phyloP scores from a whole-genome alignment of 2,888 invertebrate genomes.

The Erebia epiphron region DNA sequence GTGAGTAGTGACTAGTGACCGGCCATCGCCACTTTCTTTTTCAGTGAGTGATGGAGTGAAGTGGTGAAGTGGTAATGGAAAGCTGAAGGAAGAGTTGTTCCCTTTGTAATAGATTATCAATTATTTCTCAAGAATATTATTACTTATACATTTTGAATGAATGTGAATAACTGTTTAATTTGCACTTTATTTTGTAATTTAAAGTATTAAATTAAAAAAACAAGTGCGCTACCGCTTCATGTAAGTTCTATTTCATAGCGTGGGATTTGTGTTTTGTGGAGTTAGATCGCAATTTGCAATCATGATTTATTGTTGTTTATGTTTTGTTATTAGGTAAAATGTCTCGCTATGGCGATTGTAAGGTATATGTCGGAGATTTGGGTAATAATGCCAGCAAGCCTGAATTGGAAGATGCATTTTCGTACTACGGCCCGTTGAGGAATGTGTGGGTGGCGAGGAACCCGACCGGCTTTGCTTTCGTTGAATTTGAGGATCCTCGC shows the following conservation, averaged over 20 bases:
- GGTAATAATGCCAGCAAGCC: slow-evolving; percentile 96
- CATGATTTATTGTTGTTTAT: slow-evolving; percentile 26
- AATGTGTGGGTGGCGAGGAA: slow-evolving; percentile 99
- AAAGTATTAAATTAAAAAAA: background rate
- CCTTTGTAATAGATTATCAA: slow-evolving; percentile 1
- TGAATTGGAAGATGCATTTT: slow-evolving; percentile 96
- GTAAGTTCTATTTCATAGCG: slow-evolving; percentile 14
- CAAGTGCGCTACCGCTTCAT: background rate
- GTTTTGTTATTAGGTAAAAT: slow-evolving; percentile 65
- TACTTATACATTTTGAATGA: background rate
- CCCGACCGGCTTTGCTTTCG: slow-evolving; percentile 97
- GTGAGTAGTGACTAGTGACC: too few relatives aligned
- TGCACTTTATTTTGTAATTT: background rate
- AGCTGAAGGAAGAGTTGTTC: too few relatives aligned
- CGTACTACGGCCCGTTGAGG: slow-evolving; percentile 94
- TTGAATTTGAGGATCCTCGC: slow-evolving; percentile 95
- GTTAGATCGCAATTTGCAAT: background rate
- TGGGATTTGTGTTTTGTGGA: slow-evolving; percentile 4
- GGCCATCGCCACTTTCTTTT: background rate
- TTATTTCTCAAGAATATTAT: background rate
- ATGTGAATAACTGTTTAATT: background rate
- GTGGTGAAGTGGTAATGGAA: background rate
- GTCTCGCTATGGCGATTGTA: slow-evolving; percentile 94
- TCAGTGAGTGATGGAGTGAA: background rate
- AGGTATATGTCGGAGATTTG: slow-evolving; percentile 97